Evolutionary conservation across 2,797 vertebrate genomes (phyloP).

Genomic region (Carapus acus): DNA sequence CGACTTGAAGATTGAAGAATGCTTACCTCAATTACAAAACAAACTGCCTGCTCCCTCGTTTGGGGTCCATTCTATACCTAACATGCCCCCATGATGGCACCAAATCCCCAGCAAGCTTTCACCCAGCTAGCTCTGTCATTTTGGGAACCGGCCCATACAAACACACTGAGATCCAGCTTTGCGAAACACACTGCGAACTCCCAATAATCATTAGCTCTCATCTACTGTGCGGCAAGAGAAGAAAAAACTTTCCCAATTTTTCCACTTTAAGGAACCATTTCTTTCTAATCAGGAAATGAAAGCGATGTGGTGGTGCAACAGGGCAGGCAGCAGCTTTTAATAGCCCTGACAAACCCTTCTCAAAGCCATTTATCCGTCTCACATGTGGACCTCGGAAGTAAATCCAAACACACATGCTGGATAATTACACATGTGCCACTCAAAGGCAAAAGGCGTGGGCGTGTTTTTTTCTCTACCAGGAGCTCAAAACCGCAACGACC

Average conservation of each 20-base stretch:
- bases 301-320: constrained; percentile 8
- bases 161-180: constrained; percentile 18
- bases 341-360: constrained; percentile 4
- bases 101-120: constrained; percentile 42
- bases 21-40: too few relatives aligned
- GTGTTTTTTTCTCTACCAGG: constrained; percentile 3
- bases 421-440: constrained; percentile 13
- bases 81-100: constrained; percentile 51
- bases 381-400: constrained; percentile 24
- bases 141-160: constrained; percentile 1
- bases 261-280: constrained; percentile 9
- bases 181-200: constrained; percentile 5
- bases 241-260: constrained; percentile 16
- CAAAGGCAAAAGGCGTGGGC: constrained; percentile 22
- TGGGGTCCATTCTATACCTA: constrained; percentile 15
- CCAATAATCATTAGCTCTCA: constrained; percentile 8
- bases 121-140: constrained; percentile 1
- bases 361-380: constrained; percentile 29
- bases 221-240: constrained; percentile 27
- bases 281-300: constrained; percentile 1
- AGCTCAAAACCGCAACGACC: constrained; percentile 8
- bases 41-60: too few relatives aligned
- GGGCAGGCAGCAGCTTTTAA: constrained; percentile 31
- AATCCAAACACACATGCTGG: constrained; percentile 28
- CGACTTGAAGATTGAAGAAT: too few relatives aligned